These are phyloP conservation scores for Cheirogaleus major DNA, from an alignment of 2,797 vertebrate genomes.

Conservation along the genomic window DNA sequence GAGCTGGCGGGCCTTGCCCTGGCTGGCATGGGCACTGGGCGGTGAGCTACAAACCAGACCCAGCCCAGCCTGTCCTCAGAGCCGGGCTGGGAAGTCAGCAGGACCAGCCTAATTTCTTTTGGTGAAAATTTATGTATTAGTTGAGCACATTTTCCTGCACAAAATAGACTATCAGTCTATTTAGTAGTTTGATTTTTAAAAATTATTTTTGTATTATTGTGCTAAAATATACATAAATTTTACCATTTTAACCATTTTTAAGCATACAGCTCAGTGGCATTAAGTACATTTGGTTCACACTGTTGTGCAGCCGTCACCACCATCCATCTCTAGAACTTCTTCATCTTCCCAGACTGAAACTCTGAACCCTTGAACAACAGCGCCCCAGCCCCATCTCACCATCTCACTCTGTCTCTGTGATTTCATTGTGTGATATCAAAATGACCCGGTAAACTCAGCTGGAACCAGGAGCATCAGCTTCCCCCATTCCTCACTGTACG, in stretches of 20 bases:
- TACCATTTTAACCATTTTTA: neutral
- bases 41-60: neutral
- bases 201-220: neutral
- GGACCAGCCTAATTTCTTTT: neutral
- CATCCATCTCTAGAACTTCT: neutral
- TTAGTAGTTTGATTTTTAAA: neutral
- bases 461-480: too few relatives aligned
- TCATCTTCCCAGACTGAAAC: neutral
- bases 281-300: neutral
- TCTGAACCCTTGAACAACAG: neutral
- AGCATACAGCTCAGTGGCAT: neutral
- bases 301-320: neutral
- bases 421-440: neutral
- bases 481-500: too few relatives aligned
- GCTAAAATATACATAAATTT: neutral
- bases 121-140: neutral
- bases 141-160: neutral
- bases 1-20: accelerated
- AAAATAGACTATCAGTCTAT: neutral
- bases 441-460: neutral
- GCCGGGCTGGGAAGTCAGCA: neutral
- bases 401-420: neutral
- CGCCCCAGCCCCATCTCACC: neutral
- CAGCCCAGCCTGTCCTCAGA: too few relatives aligned
- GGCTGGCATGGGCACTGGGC: accelerated